Evolutionary conservation across 2,888 invertebrate species (phyloP), one percentile per base, ranked within the genome.

Genomic region (Azorinus chamasolen): DNA sequence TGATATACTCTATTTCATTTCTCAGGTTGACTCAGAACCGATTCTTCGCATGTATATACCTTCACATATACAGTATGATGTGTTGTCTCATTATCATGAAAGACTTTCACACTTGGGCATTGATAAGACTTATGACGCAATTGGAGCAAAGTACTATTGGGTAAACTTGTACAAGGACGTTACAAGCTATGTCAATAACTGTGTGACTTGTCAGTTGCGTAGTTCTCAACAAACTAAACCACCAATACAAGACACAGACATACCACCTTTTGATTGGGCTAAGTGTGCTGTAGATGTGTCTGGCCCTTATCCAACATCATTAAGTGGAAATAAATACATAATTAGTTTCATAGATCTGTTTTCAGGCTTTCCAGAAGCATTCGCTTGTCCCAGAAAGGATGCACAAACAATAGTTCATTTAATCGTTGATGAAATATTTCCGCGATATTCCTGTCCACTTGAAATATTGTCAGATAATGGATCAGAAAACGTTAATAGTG

Each of bases 391-490:
- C 16, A 45, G 62, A 25, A 79, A 79, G 43, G 50, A 32, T 10
- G 39, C 50, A 24, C 61, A 61, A 10, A 74, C 53, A 2, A 57
- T 78, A 1, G 53, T 41, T 0, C 59, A 81, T 45, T 41, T 69
- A 20, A 22, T 62, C 5, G 16, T 69, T 20, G 54, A 70, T 18
- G 39, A 70, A 1, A 70, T 74, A 12, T 48, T 68, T 12, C 63
- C 66, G 6, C 24, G 73, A 41, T 66, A 54, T 70, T 45, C 53
- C 3, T 48, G 39, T 50, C 70, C 68, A 16, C 63, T 74, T 45
- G 25, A 61, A 45, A 54, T 79, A 6, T n/a, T 71, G 6, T 59
- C 68, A 0, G 75, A 79, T 25, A 69, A 75, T 41, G 75, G 64
- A 0, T 8, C 37, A 14, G 75, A 75, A 54, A 50, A 50, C 32